Evolutionary conservation across 1,140 invertebrate species (phyloP), one percentile per base, ranked within the genome.

Genomic region (Drosophila nigromelanica): DNA sequence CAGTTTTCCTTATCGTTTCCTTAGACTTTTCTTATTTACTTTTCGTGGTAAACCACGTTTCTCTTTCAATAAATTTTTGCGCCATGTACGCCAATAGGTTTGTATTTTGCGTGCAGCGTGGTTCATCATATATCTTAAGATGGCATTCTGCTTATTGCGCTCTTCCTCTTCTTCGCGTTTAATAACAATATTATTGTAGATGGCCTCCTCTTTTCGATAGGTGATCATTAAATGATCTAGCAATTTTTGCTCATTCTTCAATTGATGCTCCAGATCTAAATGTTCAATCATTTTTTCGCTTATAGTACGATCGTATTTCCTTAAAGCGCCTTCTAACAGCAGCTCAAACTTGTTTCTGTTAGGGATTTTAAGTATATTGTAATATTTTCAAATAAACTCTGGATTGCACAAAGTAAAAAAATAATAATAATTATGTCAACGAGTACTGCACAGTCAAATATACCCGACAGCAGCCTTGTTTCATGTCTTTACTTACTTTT

Each of bases 11-110:
- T 47, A 21, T 37, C 24, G 33, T 42, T 55, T 66, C n/a, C 5
- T 61, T 43, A 27, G 27, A 12, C 30, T n/a, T 2, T 14, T 3
- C 5, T 24, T 39, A 4, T 7, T 35, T 35, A 7, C 8, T 35
- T 7, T 33, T 4, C 24, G 24, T 27, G 1, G 24, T 27, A 27
- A 27, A 6, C 27, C 5, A 27, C 33, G 37, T 11, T n/a, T 3
- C 14, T 35, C 45, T 15, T 39, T 68, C 0, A 5, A 3, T 24
- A 43, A 24, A n/a, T 0, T 0, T 6, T 27, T 66, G 6, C 33
- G 50, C 61, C 56, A 76, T 18, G 27, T 21, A 3, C 61, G 56
- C 61, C 67, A 75, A 60, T 75, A 75, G 27, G 2, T 56, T 71
- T 70, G 39, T 15, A 75, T 74, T 48, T 14, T 52, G 0, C 33